These are phyloP conservation scores for Dicyrtomina minuta DNA, from an alignment of 2,888 invertebrate species.

Conservation along the genomic window DNA sequence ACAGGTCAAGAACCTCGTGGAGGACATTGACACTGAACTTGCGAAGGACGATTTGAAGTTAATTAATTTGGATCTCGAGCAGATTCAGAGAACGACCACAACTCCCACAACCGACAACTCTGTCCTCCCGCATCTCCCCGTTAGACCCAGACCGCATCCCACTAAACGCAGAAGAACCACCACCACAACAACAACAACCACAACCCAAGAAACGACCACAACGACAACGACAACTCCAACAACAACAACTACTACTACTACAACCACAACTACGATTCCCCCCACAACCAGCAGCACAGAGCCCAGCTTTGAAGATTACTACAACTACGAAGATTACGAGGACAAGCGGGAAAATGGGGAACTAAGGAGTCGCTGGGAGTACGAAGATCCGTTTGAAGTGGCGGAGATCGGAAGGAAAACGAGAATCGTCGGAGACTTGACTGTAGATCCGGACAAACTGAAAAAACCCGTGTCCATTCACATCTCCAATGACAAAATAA, in stretches of 20 bases:
- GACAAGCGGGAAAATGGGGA: neutral
- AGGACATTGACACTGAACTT: slow-evolving; percentile 12
- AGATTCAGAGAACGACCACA: neutral
- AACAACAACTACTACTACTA: slow-evolving; percentile 15
- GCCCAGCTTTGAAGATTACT: neutral
- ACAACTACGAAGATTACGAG: slow-evolving; percentile 3
- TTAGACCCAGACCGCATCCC: neutral
- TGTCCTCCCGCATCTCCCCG: slow-evolving; percentile 12
- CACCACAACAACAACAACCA: slow-evolving; percentile 8
- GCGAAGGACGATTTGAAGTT: slow-evolving; percentile 15
- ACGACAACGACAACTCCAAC: slow-evolving; percentile 5
- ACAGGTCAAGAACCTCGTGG: neutral
- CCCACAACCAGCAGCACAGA: neutral
- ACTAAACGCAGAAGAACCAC: neutral
- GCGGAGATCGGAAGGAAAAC: slow-evolving; percentile 21
- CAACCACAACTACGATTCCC: slow-evolving; percentile 2
- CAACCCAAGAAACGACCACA: neutral
- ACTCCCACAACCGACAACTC: no score
- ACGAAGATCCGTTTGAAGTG: slow-evolving; percentile 18
- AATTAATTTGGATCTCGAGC: slow-evolving; percentile 17
- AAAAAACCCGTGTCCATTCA: slow-evolving; percentile 26
- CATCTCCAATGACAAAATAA: slow-evolving; percentile 21
- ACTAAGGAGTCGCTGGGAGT: slow-evolving; percentile 9
- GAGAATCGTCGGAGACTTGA: slow-evolving; percentile 15
- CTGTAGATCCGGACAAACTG: slow-evolving; percentile 17